Conservation (phyloP, 2,113 vertebrate genomes). For the Triplophysa siluroides region DNA sequence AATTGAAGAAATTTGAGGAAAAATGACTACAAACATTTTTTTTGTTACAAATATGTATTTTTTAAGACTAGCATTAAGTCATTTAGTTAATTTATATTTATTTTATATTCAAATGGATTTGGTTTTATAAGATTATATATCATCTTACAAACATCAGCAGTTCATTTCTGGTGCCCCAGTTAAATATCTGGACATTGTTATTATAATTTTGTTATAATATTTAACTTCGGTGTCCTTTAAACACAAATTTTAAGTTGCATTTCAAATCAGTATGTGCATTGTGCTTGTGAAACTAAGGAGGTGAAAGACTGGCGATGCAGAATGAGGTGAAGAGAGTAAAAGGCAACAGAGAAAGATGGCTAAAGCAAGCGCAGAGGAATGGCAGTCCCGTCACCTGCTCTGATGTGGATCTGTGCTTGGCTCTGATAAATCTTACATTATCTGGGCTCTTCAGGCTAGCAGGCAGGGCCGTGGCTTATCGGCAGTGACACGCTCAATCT, state of each 20-base stretch:
- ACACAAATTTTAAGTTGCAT: constrained; percentile 17
- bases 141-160: too few species aligned
- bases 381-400: constrained; percentile 62
- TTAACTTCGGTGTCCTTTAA: constrained; percentile 5
- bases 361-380: constrained; percentile 62
- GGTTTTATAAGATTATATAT: too few species aligned
- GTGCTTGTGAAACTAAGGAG: constrained; percentile 31
- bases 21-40: too few species aligned
- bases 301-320: constrained; percentile 19
- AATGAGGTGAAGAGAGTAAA: constrained; percentile 41
- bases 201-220: background rate
- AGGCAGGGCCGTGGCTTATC: constrained; percentile 70
- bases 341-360: constrained; percentile 46
- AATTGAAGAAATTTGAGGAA: too few species aligned
- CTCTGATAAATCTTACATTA: constrained; percentile 76
- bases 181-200: too few species aligned
- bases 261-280: constrained; percentile 12
- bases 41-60: too few species aligned
- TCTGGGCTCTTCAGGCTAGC: constrained; percentile 70
- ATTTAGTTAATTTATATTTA: too few species aligned
- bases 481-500: constrained; percentile 72
- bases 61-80: too few species aligned
- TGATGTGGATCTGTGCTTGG: constrained; percentile 59
- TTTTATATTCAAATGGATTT: too few species aligned
- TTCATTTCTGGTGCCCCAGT: too few species aligned